These are phyloP conservation scores for Proisotoma minuta DNA, from an alignment of 2,888 invertebrate species.

Conservation along the genomic window DNA sequence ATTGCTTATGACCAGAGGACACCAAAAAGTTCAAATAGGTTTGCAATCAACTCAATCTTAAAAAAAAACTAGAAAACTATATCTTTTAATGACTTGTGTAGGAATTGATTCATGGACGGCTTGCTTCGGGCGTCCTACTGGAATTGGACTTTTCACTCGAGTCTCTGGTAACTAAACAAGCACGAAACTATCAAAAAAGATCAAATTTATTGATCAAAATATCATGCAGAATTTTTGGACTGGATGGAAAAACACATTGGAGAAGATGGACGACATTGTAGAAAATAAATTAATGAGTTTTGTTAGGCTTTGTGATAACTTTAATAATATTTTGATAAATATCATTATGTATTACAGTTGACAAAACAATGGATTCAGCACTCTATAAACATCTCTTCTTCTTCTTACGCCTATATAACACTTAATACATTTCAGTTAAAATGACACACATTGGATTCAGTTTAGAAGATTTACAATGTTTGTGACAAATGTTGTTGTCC, in stretches of 20 bases:
- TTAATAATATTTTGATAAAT: too few species aligned
- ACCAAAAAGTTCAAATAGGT: conserved; percentile 35
- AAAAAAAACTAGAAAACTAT: not conserved
- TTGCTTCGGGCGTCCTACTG: conserved; percentile 40
- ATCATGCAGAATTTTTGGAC: conserved; percentile 28
- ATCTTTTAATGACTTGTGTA: not conserved
- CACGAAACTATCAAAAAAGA: not conserved
- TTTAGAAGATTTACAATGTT: too few species aligned
- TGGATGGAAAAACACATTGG: conserved; percentile 41
- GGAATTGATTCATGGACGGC: conserved; percentile 42
- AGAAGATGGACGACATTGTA: conserved; percentile 40
- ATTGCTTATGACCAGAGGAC: conserved; percentile 22
- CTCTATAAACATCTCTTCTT: conserved; percentile 2
- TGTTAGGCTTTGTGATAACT: too few species aligned
- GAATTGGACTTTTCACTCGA: conserved; percentile 39
- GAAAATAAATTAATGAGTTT: too few species aligned
- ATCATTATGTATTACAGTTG: too few species aligned
- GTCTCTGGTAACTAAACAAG: conserved; percentile 18
- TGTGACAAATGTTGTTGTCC: too few species aligned
- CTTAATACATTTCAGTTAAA: conserved; percentile 5
- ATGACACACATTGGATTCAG: conserved; percentile 5
- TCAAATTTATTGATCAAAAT: not conserved
- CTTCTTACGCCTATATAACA: not conserved
- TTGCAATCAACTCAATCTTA: not conserved
- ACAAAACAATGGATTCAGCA: too few species aligned